Evolutionary conservation across 2,797 vertebrate species (phyloP).

Genomic region (Argya squamiceps): DNA sequence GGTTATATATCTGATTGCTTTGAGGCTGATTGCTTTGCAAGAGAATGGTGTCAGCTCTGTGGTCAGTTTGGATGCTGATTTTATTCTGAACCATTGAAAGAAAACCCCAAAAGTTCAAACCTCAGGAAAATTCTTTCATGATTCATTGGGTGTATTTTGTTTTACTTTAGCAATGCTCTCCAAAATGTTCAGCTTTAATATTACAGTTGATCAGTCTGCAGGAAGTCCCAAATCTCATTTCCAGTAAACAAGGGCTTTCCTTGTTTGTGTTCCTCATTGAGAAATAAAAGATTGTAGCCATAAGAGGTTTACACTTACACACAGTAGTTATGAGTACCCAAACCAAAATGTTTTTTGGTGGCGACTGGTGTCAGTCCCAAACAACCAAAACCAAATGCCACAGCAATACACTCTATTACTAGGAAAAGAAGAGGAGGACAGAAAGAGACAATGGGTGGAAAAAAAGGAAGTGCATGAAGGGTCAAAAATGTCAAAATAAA

Average conservation of each 20-base stretch:
- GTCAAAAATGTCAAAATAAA: constrained; percentile 24
- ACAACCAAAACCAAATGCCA: neutral
- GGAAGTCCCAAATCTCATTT: neutral
- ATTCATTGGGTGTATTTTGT: neutral
- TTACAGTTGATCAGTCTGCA: neutral
- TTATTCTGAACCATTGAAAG: neutral
- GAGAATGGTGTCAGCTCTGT: neutral
- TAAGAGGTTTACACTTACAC: neutral
- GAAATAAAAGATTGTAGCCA: neutral
- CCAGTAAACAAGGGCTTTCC: neutral
- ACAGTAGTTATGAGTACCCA: neutral
- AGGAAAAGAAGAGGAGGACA: neutral
- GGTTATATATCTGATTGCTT: neutral
- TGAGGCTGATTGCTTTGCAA: neutral
- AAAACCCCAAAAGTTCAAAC: neutral
- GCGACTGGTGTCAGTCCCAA: neutral
- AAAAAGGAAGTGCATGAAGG: neutral
- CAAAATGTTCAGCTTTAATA: neutral
- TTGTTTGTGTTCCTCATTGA: neutral
- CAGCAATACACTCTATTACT: neutral
- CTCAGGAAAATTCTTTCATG: neutral
- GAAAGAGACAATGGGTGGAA: neutral
- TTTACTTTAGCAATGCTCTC: neutral
- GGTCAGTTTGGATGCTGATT: neutral
- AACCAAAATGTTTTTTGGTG: neutral